Percentiles rank a stretch among this genome's conserved stretches.
Conservation (phyloP, 2,888 invertebrate genomes). For the Chelonus formosanus region DNA sequence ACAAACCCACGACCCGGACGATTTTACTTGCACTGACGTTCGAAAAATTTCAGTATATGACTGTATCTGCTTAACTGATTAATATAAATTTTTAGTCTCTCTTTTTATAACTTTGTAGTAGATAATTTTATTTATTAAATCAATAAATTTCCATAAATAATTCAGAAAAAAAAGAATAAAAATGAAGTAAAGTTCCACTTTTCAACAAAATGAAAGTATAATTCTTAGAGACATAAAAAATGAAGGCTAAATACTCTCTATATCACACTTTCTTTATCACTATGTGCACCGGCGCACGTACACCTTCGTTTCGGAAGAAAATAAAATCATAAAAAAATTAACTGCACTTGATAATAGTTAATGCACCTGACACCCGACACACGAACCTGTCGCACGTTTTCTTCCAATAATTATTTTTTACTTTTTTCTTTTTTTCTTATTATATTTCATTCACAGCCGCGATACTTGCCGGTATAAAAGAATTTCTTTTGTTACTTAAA, state of each 20-base stretch:
- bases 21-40: conserved; percentile 14
- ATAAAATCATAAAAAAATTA: background rate
- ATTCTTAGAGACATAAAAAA: background rate
- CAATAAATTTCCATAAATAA: background rate
- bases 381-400: conserved; percentile 18
- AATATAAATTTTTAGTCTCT: background rate
- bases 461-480: conserved; percentile 14
- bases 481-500: conserved; percentile 2
- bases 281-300: background rate
- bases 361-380: conserved; percentile 26
- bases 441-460: conserved; percentile 22
- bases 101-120: background rate
- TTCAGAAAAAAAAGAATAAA: background rate
- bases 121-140: background rate
- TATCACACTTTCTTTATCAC: conserved; percentile 12
- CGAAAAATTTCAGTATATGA: conserved; percentile 8
- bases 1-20: conserved; percentile 9
- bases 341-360: conserved; percentile 1
- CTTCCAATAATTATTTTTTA: too few relatives aligned
- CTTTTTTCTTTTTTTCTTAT: conserved; percentile 1
- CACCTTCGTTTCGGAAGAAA: background rate
- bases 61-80: background rate
- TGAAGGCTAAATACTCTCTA: conserved; percentile 1
- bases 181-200: background rate
- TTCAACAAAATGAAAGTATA: background rate